A percentile compares a stretch with the other conserved stretches of the same genome.
These are phyloP conservation scores for Nothoprocta perdicaria DNA, from an alignment of 2,113 vertebrate species.

Conservation along the genomic window DNA sequence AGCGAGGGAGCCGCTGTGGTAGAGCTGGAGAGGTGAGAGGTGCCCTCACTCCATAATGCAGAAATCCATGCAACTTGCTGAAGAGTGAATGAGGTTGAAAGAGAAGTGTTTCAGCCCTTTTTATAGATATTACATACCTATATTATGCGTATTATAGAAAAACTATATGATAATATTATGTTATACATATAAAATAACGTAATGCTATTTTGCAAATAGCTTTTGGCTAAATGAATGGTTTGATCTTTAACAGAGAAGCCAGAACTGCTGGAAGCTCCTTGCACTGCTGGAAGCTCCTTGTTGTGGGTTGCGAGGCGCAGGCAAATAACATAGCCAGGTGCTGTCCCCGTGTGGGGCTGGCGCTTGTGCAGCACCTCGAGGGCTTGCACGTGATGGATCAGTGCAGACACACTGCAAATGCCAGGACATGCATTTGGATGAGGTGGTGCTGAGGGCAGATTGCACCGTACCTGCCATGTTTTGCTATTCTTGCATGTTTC, in stretches of 20 bases:
- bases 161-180: too few relatives aligned
- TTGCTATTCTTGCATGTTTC: neutral
- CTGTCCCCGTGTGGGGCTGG: fast-evolving
- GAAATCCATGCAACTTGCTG: neutral
- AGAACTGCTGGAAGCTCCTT: neutral
- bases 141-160: too few relatives aligned
- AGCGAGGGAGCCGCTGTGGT: neutral
- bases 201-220: neutral
- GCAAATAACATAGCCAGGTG: neutral
- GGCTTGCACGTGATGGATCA: neutral
- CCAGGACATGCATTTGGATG: neutral
- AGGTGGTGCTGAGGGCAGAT: neutral
- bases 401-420: neutral
- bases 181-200: too few relatives aligned
- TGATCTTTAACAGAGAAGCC: neutral
- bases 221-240: neutral
- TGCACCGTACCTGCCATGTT: fast-evolving
- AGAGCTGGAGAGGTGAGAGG: neutral
- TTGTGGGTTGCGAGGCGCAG: neutral
- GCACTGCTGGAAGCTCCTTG: neutral
- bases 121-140: too few relatives aligned
- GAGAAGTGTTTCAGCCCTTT: neutral
- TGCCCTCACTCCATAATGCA: neutral
- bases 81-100: neutral
- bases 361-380: neutral